A percentile compares a stretch with the other conserved stretches of the same genome.
These are phyloP conservation scores for Andrena fulva DNA, from an alignment of 2,888 invertebrate species.

Conservation along the genomic window DNA sequence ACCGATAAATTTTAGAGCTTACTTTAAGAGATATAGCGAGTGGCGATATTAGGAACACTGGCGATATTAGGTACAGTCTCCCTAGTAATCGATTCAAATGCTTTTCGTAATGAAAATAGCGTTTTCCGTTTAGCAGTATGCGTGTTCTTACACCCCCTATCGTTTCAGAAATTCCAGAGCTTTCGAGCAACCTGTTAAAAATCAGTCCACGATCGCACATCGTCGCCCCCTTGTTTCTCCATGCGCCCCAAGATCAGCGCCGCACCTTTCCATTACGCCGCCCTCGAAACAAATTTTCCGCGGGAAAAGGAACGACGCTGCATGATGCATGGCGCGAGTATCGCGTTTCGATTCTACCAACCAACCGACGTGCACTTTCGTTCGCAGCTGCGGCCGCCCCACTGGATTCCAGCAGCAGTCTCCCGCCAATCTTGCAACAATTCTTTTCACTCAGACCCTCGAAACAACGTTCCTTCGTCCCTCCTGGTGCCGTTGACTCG, in stretches of 20 bases:
- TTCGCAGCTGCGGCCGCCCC: slow-evolving; percentile 19
- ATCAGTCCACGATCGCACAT: neutral
- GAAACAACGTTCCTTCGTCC: slow-evolving; percentile 1
- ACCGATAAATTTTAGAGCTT: no score
- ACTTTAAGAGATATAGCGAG: no score
- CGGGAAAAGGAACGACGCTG: slow-evolving; percentile 11
- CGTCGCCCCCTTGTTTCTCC: neutral
- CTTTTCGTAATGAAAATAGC: no score
- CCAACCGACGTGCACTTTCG: neutral
- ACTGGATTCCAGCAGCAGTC: neutral
- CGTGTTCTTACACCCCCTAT: no score
- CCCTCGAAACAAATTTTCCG: neutral
- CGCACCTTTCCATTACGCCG: neutral
- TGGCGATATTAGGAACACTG: no score
- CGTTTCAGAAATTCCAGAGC: neutral
- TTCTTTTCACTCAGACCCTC: neutral
- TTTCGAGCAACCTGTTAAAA: neutral
- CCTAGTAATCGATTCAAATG: no score
- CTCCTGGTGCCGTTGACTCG: neutral
- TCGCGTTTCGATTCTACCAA: slow-evolving; percentile 19
- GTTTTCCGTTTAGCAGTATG: no score
- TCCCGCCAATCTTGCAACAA: neutral
- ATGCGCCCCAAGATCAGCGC: neutral
- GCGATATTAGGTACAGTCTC: no score
- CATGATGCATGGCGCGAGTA: slow-evolving; percentile 21